Percentiles rank a stretch among this genome's conserved stretches.
Evolutionary conservation across 2,797 vertebrate species (phyloP).

Genomic region (Taeniopygia guttata): DNA sequence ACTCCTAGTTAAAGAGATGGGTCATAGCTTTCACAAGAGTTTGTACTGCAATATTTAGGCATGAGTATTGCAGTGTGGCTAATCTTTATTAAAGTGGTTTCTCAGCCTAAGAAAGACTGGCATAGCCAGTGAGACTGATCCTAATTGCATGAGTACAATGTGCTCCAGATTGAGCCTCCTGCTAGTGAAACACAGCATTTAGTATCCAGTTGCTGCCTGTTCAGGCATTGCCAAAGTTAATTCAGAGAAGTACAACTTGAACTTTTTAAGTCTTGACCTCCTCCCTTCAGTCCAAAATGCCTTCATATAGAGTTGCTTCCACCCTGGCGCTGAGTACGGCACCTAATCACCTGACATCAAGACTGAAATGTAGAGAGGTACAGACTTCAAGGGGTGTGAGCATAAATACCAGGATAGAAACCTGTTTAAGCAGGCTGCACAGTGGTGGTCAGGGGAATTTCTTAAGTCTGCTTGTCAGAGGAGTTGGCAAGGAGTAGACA

Average conservation of each 20-base stretch:
- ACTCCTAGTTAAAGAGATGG: not conserved
- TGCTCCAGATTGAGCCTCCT: not conserved
- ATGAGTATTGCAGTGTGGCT: not conserved
- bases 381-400: not conserved
- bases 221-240: not conserved
- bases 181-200: not conserved
- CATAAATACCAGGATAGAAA: not conserved
- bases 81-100: slow-evolving; percentile 2
- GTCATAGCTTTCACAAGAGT: not conserved
- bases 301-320: not conserved
- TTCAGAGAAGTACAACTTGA: not conserved
- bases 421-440: not conserved
- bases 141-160: not conserved
- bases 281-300: not conserved
- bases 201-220: not conserved
- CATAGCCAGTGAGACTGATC: not conserved
- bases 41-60: not conserved
- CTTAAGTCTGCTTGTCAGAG: slow-evolving; percentile 2
- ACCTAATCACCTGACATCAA: not conserved
- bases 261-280: slow-evolving; percentile 9
- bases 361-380: not conserved
- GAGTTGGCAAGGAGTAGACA: not conserved
- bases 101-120: not conserved
- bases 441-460: not conserved
- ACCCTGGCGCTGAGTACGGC: not conserved